Percentiles rank a stretch among this genome's conserved stretches.
Conservation (phyloP, 2,797 vertebrate genomes). For the Syncerus caffer region DNA sequence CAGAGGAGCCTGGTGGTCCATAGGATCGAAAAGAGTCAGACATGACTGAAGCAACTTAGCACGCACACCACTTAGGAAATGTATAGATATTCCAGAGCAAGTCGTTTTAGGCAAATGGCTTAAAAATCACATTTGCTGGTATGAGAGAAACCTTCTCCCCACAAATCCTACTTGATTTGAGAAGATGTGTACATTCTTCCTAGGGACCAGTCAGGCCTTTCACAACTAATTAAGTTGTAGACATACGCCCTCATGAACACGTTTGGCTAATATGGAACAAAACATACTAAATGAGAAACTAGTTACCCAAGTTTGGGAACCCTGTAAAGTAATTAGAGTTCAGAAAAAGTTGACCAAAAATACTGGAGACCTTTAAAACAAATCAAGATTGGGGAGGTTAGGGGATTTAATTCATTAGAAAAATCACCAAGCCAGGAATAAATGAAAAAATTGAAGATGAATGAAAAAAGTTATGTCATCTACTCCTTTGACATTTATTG, state of each 20-base stretch:
- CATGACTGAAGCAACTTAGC: neutral
- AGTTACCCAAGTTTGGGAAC: neutral
- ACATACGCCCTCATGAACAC: neutral
- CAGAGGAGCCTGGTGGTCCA: neutral
- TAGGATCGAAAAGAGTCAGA: neutral
- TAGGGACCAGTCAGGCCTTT: neutral
- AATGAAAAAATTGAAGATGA: neutral
- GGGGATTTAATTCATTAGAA: neutral
- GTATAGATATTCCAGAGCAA: neutral
- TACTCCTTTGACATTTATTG: neutral
- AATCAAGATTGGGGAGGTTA: neutral
- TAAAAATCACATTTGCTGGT: neutral
- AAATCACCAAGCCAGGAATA: neutral
- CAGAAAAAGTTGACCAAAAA: neutral
- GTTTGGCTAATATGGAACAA: neutral
- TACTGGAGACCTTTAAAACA: neutral
- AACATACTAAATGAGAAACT: neutral
- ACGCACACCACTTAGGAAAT: neutral
- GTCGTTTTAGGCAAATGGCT: neutral
- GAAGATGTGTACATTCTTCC: neutral
- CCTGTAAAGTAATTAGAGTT: neutral
- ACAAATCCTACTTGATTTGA: neutral
- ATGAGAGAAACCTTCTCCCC: neutral
- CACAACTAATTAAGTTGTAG: neutral
- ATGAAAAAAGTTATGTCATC: neutral